Percentiles rank a stretch among this genome's conserved stretches.
These are phyloP conservation scores for Aradophagus sp. DNA, from an alignment of 1,140 invertebrate genomes.

Conservation along the genomic window DNA sequence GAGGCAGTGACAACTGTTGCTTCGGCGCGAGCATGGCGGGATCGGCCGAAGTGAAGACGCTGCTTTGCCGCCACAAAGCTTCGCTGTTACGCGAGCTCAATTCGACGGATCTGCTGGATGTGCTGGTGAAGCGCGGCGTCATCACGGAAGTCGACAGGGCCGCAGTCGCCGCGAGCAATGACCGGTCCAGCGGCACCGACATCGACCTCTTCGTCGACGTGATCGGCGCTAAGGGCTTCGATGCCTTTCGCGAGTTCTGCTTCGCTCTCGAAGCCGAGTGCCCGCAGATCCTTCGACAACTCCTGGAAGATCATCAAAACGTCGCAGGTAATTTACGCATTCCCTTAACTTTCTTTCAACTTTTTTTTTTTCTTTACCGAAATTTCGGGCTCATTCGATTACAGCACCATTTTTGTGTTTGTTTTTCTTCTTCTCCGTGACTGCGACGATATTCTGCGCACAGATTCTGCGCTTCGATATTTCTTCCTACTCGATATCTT, in stretches of 20 bases:
- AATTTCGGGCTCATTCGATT: too few species aligned
- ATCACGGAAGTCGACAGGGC: conserved; percentile 67
- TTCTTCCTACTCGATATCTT: too few species aligned
- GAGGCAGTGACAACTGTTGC: conserved; percentile 57
- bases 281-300: conserved; percentile 75
- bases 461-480: too few species aligned
- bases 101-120: conserved; percentile 64
- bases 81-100: conserved; percentile 64
- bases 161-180: conserved; percentile 60
- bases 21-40: conserved; percentile 60
- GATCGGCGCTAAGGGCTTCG: conserved; percentile 75
- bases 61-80: conserved; percentile 67
- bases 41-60: conserved; percentile 63
- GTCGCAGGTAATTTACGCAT: conserved; percentile 47
- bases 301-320: conserved; percentile 67
- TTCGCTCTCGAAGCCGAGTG: conserved; percentile 76
- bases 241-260: conserved; percentile 76
- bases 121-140: conserved; percentile 67
- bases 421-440: too few species aligned
- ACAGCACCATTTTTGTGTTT: too few species aligned
- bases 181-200: conserved; percentile 60
- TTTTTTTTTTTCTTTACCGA: too few species aligned
- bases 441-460: too few species aligned
- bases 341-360: too few species aligned
- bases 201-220: conserved; percentile 74